These are phyloP conservation scores for Myiagra hebetior DNA, from an alignment of 2,113 vertebrate genomes.

Conservation along the genomic window DNA sequence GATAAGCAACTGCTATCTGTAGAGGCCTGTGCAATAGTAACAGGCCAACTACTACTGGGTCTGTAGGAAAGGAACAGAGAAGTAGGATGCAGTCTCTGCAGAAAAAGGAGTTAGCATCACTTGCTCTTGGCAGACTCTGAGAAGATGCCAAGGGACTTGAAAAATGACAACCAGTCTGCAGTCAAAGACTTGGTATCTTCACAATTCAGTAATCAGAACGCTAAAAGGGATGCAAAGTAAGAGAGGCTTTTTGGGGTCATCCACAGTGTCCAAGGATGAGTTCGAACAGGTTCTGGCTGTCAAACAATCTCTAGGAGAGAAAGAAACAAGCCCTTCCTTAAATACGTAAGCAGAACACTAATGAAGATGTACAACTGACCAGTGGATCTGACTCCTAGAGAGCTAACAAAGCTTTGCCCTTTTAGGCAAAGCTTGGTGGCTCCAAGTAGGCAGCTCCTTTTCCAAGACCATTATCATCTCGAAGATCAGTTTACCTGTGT, in stretches of 20 bases:
- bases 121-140: neutral
- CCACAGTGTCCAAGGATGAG: neutral
- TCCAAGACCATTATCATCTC: neutral
- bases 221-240: neutral
- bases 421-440: neutral
- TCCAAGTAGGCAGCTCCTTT: neutral
- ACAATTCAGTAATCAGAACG: neutral
- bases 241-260: neutral
- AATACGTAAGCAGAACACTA: neutral
- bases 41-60: neutral
- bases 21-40: neutral
- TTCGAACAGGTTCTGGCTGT: neutral
- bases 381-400: neutral
- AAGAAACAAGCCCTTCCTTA: neutral
- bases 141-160: neutral
- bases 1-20: neutral
- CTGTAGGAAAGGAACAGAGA: neutral
- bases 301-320: neutral
- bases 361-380: neutral
- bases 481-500: neutral
- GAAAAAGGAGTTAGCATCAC: neutral
- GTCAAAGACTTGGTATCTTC: neutral
- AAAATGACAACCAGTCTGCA: neutral
- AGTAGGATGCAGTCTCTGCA: neutral
- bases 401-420: neutral